Base-by-base conservation (phyloP, 64 coral and sea anemone genomes). In the Montipora sp. region DNA sequence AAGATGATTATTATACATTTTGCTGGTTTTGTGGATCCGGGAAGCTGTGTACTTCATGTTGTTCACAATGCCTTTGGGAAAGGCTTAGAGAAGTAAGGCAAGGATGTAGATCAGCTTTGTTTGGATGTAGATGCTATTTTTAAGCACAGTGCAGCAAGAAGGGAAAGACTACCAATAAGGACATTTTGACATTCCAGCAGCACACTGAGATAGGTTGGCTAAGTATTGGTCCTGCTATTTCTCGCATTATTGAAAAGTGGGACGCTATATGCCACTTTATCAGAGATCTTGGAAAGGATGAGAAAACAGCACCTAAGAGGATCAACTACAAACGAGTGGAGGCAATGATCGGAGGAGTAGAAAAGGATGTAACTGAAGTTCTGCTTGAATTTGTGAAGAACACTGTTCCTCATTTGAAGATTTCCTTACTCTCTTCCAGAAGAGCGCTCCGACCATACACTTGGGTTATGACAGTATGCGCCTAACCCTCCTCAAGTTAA, bases 121-220 rank as follows among this genome's bases (percentile, higher is more conserved):
- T 44, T 68, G 27, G 80, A 82, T 51, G 57, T 82, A 82, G 7
- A 82, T 51, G 59, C 20, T 7, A 48, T 84, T 84, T 84, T 84
- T 3, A 84, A 80, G 7, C 51, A 51, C 47, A 50, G 15, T 50
- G 47, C 47, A 50, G 78, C 61, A 14, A 9, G 61, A 3, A 9
- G 12, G 10, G 61, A 66, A 66, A 14, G 61, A 66, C 61, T 14
- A 14, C 12, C 11, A 4, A 66, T 9, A 16, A 66, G 10, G 11
- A 14, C 61, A 66, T 9, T 14, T 66, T 66, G 15, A 66, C 7
- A 9, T 66, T 66, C 61, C 12, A 14, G 61, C 1, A 66, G 61
- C 61, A 66, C 61, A 66, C 61, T 4, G 15, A 14, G 10, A 9
- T 66, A 14, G 15, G 61, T 9, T 66, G 61, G 61, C 12, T 66